Evolutionary conservation across 2,797 vertebrate species (phyloP).

Genomic region (Uromys caudimaculatus): DNA sequence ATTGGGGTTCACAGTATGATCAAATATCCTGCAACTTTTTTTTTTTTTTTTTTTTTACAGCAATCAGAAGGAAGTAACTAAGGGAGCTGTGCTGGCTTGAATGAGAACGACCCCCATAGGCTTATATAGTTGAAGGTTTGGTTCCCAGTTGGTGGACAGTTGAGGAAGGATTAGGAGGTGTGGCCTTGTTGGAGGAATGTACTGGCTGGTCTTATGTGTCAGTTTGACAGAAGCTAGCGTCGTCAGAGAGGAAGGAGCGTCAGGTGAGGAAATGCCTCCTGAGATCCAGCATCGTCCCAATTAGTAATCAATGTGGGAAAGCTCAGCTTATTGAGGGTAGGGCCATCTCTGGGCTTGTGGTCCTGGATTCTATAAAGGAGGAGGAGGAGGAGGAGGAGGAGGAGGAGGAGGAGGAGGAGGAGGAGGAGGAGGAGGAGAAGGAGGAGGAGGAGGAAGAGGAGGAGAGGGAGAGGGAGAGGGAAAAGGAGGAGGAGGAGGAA

Average conservation of each 20-base stretch:
- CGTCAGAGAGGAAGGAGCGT: not conserved
- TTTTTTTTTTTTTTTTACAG: not conserved
- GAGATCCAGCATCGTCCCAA: not conserved
- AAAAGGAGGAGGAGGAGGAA: too few species aligned
- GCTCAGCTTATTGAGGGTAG: not conserved
- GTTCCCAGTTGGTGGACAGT: not conserved
- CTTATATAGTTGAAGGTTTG: not conserved
- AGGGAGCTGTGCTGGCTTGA: not conserved
- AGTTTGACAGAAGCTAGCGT: not conserved
- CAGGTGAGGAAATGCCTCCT: not conserved
- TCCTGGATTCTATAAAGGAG: not conserved
- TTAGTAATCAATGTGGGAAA: not conserved
- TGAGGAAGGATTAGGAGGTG: not conserved
- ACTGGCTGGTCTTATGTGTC: not conserved
- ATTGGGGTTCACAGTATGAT: too few species aligned
- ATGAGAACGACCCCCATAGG: not conserved
- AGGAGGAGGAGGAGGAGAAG: too few species aligned
- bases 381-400: accelerated
- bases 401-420: too few species aligned
- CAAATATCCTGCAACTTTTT: too few species aligned
- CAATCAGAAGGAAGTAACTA: not conserved
- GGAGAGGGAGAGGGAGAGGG: too few species aligned
- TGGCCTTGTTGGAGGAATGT: too few species aligned
- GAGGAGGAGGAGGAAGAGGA: too few species aligned
- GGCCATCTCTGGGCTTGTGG: not conserved